Conservation (phyloP, 64 coral and sea anemone genomes). For the Stichodactyla helianthus region DNA sequence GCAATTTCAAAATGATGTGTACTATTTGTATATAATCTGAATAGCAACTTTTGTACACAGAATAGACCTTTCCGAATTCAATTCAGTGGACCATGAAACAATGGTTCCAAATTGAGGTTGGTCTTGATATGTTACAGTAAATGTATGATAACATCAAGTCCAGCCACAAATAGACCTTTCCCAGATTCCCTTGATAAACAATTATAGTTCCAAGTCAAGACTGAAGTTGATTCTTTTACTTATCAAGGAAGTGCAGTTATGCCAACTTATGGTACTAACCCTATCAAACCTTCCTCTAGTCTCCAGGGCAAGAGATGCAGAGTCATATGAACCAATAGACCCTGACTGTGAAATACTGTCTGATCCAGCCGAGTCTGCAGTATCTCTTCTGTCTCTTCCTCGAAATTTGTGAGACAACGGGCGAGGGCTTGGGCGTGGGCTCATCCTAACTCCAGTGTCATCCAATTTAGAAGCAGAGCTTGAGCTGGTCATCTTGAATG, state of each 20-base stretch:
- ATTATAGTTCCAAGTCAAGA: too few relatives aligned
- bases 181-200: too few relatives aligned
- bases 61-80: too few relatives aligned
- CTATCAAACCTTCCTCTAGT: slow-evolving; percentile 87
- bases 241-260: too few relatives aligned
- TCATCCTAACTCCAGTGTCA: slow-evolving; percentile 49
- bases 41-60: too few relatives aligned
- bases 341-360: slow-evolving; percentile 79
- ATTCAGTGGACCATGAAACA: too few relatives aligned
- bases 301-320: slow-evolving; percentile 58
- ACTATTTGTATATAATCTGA: neutral
- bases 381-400: slow-evolving; percentile 49
- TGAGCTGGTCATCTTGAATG: slow-evolving; percentile 85
- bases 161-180: too few relatives aligned
- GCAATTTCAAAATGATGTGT: too few relatives aligned
- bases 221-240: too few relatives aligned
- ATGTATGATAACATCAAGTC: too few relatives aligned
- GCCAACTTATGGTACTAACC: slow-evolving; percentile 18
- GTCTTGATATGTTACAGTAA: too few relatives aligned
- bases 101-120: too few relatives aligned
- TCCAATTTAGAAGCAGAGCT: slow-evolving; percentile 37
- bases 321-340: slow-evolving; percentile 89
- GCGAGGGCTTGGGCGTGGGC: slow-evolving; percentile 70
- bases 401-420: slow-evolving; percentile 24
- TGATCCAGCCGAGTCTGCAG: slow-evolving; percentile 38